These are phyloP conservation scores for Eupristina koningsbergeri DNA, from an alignment of 1,140 invertebrate species.

Conservation along the genomic window DNA sequence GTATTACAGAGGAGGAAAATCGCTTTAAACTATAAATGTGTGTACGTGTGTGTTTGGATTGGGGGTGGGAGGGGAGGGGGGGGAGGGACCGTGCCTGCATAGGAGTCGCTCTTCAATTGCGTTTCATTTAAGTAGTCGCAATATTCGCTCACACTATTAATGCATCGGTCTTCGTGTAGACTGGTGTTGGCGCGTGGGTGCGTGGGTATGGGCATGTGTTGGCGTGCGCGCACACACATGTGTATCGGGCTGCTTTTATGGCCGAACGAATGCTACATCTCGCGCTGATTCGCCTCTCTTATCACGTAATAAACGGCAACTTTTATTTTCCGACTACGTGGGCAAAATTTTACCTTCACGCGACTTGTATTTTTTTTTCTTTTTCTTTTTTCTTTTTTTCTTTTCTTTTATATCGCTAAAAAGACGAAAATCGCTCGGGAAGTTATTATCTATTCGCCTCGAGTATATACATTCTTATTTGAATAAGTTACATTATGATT, in stretches of 20 bases:
- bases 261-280: not conserved
- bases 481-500: too few species aligned
- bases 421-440: not conserved
- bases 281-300: slow-evolving; percentile 9
- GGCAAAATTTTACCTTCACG: not conserved
- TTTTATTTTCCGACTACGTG: slow-evolving; percentile 12
- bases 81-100: not conserved
- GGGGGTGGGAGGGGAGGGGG: too few species aligned
- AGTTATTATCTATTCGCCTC: not conserved
- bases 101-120: not conserved
- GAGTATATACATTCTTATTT: not conserved
- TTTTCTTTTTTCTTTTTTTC: too few species aligned
- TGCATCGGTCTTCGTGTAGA: not conserved
- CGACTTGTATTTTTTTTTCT: not conserved
- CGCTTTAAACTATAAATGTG: not conserved
- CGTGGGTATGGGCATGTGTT: not conserved
- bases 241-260: not conserved
- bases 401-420: not conserved
- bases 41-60: not conserved
- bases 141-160: not conserved
- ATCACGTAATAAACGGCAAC: slow-evolving; percentile 17
- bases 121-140: slow-evolving; percentile 5
- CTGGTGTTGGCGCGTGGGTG: not conserved
- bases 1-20: not conserved
- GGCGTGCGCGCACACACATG: not conserved